Evolutionary conservation across 2,888 invertebrate genomes (phyloP).

Genomic region (Colletes collaris): DNA sequence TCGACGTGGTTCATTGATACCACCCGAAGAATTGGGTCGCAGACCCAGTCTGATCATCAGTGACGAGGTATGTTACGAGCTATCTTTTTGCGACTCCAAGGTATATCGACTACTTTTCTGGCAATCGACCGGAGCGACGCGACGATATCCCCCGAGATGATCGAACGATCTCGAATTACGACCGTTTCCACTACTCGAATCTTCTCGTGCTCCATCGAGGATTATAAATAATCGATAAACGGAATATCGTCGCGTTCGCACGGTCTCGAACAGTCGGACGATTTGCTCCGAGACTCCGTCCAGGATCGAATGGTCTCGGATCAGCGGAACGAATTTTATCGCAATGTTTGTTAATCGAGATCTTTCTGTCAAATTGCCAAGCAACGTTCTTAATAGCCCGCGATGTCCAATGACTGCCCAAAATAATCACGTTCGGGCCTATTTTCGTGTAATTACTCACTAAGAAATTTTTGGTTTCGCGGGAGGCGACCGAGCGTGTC

Average conservation of each 20-base stretch:
- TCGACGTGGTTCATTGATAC: slow-evolving; percentile 93
- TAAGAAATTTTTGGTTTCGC: slow-evolving; percentile 43
- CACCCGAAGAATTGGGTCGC: slow-evolving; percentile 93
- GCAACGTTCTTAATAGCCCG: slow-evolving; percentile 60
- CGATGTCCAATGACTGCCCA: slow-evolving; percentile 43
- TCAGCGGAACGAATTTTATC: slow-evolving; percentile 27
- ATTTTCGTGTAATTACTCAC: slow-evolving; percentile 64
- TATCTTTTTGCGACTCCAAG: slow-evolving; percentile 29
- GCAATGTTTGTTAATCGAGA: slow-evolving; percentile 52
- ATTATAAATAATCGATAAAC: neutral
- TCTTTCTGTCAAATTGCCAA: slow-evolving; percentile 64
- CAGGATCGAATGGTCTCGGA: slow-evolving; percentile 1
- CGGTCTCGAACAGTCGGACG: slow-evolving; percentile 8
- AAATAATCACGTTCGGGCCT: slow-evolving; percentile 55
- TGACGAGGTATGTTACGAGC: slow-evolving; percentile 91
- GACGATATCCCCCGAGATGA: slow-evolving; percentile 16
- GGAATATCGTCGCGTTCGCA: slow-evolving; percentile 8
- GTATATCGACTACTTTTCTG: slow-evolving; percentile 49
- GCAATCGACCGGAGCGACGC: slow-evolving; percentile 33
- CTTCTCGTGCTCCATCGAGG: no score
- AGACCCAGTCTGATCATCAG: slow-evolving; percentile 96
- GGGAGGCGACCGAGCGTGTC: slow-evolving; percentile 36
- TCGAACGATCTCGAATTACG: neutral
- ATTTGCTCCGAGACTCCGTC: slow-evolving; percentile 46
- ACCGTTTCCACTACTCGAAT: neutral